Evolutionary conservation across 2,797 vertebrate species (phyloP).

Genomic region (Pelodytes ibericus): DNA sequence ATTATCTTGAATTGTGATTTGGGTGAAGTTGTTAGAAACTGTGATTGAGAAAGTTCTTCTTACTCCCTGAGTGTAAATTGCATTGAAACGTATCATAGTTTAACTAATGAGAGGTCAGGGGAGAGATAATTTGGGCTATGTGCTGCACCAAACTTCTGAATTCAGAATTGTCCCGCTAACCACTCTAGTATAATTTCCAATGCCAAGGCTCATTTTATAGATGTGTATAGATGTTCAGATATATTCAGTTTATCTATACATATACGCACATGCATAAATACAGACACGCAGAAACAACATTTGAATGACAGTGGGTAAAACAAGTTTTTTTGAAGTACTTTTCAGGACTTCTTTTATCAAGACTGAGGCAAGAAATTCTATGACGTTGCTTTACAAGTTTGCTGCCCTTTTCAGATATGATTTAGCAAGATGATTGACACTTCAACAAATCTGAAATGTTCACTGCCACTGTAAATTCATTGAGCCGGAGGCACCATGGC

Average conservation of each 20-base stretch:
- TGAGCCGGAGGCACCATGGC: slow-evolving; percentile 63
- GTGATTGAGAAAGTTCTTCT: too few relatives aligned
- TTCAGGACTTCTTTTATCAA: too few relatives aligned
- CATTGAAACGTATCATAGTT: too few relatives aligned
- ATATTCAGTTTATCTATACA: not conserved
- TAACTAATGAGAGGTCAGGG: too few relatives aligned
- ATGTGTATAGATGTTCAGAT: not conserved
- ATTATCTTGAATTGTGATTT: too few relatives aligned
- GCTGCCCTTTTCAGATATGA: slow-evolving; percentile 71
- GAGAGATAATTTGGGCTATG: too few relatives aligned
- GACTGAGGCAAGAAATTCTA: not conserved
- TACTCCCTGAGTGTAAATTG: too few relatives aligned
- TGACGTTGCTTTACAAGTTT: slow-evolving; percentile 78
- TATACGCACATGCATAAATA: not conserved
- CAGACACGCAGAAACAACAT: slow-evolving; percentile 5
- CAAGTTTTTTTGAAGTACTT: not conserved
- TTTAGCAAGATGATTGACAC: slow-evolving; percentile 65
- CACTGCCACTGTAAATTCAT: slow-evolving; percentile 70
- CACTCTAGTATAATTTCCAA: not conserved
- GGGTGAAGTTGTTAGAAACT: too few relatives aligned
- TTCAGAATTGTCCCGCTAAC: not conserved
- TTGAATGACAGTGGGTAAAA: not conserved
- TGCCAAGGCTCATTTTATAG: not conserved
- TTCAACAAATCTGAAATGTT: slow-evolving; percentile 62
- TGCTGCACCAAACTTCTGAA: too few relatives aligned